These are phyloP conservation scores for Acrobasis consociella DNA, from an alignment of 2,888 invertebrate species.

Conservation along the genomic window DNA sequence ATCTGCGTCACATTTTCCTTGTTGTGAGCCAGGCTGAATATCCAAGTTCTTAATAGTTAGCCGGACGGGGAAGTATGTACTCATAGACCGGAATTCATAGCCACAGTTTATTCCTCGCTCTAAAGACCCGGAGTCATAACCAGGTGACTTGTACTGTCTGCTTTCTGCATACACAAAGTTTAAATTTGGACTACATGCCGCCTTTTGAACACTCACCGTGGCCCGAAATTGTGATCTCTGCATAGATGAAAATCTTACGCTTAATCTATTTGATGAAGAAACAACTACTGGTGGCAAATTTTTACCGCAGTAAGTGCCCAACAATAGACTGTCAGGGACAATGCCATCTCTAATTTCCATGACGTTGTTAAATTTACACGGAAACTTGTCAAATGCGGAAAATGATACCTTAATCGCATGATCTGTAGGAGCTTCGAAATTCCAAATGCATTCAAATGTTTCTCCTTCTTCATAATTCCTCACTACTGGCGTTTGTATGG, in stretches of 20 bases:
- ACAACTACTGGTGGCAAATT: neutral
- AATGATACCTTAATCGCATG: neutral
- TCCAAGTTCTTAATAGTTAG: constrained; percentile 1
- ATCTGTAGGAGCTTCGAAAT: neutral
- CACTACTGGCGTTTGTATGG: neutral
- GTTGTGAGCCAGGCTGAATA: neutral
- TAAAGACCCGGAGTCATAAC: neutral
- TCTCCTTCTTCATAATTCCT: neutral
- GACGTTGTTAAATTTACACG: neutral
- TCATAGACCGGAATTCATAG: neutral
- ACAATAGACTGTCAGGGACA: neutral
- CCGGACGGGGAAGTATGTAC: neutral
- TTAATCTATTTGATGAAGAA: neutral
- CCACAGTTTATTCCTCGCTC: neutral
- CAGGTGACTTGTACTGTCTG: neutral
- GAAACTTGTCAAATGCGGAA: neutral
- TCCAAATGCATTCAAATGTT: neutral
- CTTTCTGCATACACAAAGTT: neutral
- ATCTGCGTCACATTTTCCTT: neutral
- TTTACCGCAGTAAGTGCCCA: neutral
- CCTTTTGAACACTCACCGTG: neutral
- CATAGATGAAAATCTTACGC: neutral
- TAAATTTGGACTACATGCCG: neutral
- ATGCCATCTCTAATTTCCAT: neutral
- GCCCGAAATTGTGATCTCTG: neutral